Percentiles rank a stretch among this genome's conserved stretches.
phyloP scores from a whole-genome alignment of 2,888 invertebrate genomes.

The Carterocephalus palaemon region DNA sequence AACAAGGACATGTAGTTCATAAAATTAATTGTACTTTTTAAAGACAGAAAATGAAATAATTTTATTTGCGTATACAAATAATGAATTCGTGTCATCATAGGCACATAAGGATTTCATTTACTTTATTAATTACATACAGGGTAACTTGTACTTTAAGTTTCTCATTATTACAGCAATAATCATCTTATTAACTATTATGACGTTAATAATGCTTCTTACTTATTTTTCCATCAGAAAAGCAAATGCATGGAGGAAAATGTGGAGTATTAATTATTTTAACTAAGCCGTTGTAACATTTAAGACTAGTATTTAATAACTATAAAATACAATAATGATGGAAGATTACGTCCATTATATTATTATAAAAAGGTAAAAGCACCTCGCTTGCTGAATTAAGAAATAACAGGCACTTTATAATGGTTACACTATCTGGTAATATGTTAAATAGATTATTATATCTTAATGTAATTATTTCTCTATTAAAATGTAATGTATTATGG shows the following conservation, averaged over 20 bases:
- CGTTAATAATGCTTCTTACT: constrained; percentile 5
- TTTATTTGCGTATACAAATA: too few relatives aligned
- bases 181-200: constrained; percentile 6
- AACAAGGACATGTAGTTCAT: too few relatives aligned
- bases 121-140: constrained; percentile 14
- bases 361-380: constrained; percentile 54
- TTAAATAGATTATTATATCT: constrained; percentile 20
- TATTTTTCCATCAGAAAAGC: constrained; percentile 5
- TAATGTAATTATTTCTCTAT: constrained; percentile 15
- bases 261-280: constrained; percentile 11
- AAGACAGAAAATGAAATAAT: too few relatives aligned
- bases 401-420: constrained; percentile 60
- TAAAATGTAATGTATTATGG: constrained; percentile 33
- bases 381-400: constrained; percentile 40
- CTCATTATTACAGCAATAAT: constrained; percentile 15
- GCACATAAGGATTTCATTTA: constrained; percentile 2
- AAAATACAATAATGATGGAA: constrained; percentile 50
- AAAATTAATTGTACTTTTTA: too few relatives aligned
- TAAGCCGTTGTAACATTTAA: constrained; percentile 33
- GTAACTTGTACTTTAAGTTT: constrained; percentile 23
- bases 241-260: constrained; percentile 3
- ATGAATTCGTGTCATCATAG: too few relatives aligned
- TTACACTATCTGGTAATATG: constrained; percentile 33
- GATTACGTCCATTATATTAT: constrained; percentile 41
- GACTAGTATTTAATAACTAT: constrained; percentile 57